Evolutionary conservation across 1,140 invertebrate genomes (phyloP), one percentile per base, ranked within the genome.

Genomic region (Neelides sp.): DNA sequence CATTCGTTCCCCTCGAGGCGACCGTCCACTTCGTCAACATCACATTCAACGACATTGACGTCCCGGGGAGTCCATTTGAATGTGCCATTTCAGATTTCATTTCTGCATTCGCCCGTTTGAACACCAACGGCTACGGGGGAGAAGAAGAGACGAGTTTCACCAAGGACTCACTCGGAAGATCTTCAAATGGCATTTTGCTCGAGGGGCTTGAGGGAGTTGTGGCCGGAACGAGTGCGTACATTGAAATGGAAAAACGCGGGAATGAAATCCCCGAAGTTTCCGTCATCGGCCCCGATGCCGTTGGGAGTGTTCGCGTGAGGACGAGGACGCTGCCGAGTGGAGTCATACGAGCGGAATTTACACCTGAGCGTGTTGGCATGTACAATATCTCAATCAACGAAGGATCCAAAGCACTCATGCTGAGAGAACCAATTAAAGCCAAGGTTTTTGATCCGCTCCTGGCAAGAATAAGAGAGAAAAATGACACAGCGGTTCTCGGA

Each of bases 11-110:
- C 0, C 81, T 86, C 65, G 85, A 90, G 39, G 74, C 81, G 8
- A 82, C 85, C 47, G 77, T 86, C 4, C 94, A 98, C 70, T 91
- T 82, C 63, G 87, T 97, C 3, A 93, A 91, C 61, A 93, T 98
- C 49, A 90, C 85, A 7, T 98, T 98, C 68, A 98, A 98, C 63
- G 91, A 94, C 55, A 85, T 93, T 62, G 76, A 56, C 30, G 50
- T 59, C 12, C 50, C 52, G n/a, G 51, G 51, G 20, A 53, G 50
- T 28, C 58, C 58, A 26, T 59, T 56, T 45, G 54, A 56, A 45
- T 59, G 58, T 45, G 45, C 52, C 45, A 52, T 56, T 40, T 54
- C 56, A 41, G 58, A 59, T 95, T 8, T 84, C 85, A 57, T 75
- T 79, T 80, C 52, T 52, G 64, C 53, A n/a, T n/a, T n/a, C n/a